These are phyloP conservation scores for Listronotus oregonensis DNA, from an alignment of 1,140 invertebrate species.

Conservation along the genomic window DNA sequence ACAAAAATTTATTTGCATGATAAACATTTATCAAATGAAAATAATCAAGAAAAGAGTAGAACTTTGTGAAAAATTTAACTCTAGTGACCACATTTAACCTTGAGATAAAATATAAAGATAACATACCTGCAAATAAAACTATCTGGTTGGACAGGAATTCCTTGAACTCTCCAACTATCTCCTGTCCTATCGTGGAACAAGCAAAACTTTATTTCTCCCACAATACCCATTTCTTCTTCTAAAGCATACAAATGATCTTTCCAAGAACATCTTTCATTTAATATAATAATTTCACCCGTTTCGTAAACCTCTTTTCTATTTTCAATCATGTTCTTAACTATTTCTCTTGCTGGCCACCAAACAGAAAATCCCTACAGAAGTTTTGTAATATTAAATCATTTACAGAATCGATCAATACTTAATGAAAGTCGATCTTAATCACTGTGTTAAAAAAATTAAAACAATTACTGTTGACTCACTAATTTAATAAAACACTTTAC, in stretches of 20 bases:
- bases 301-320: slow-evolving; percentile 67
- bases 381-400: no score
- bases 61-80: no score
- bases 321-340: slow-evolving; percentile 74
- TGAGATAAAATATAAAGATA: no score
- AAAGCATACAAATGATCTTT: slow-evolving; percentile 84
- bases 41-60: no score
- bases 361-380: slow-evolving; percentile 64
- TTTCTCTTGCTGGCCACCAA: slow-evolving; percentile 83
- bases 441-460: no score
- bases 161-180: slow-evolving; percentile 78
- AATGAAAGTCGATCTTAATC: no score
- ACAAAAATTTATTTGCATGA: no score
- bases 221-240: slow-evolving; percentile 75
- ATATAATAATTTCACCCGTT: slow-evolving; percentile 78
- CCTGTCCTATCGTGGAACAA: slow-evolving; percentile 68
- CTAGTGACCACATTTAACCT: no score
- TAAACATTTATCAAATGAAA: no score
- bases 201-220: slow-evolving; percentile 74
- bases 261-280: slow-evolving; percentile 80
- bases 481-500: no score
- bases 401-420: no score
- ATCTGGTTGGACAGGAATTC: slow-evolving; percentile 70
- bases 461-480: no score
- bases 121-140: slow-evolving; percentile 81